Percentiles rank a stretch among this genome's conserved stretches.
These are phyloP conservation scores for Lasaia peninsularis DNA, from an alignment of 1,140 invertebrate species.

Conservation along the genomic window DNA sequence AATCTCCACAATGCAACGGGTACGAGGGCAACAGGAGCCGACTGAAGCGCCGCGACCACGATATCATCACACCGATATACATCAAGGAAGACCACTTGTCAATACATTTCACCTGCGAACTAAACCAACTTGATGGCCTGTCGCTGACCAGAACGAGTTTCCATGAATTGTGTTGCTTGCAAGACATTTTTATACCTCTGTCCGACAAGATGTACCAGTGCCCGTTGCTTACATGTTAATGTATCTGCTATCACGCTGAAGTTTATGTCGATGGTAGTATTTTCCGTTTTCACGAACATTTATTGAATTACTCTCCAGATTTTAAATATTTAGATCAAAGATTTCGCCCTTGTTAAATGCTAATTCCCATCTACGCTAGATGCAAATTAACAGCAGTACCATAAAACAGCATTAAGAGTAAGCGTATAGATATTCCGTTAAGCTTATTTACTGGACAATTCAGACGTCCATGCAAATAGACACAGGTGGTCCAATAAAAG, in stretches of 20 bases:
- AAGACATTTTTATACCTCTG: conserved; percentile 68
- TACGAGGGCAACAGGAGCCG: conserved; percentile 58
- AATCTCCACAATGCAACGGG: conserved; percentile 63
- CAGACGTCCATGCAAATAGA: conserved; percentile 67
- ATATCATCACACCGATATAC: conserved; percentile 72
- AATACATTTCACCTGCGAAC: conserved; percentile 71
- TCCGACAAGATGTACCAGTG: conserved; percentile 44
- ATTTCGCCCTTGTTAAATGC: conserved; percentile 49
- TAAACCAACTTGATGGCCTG: conserved; percentile 53
- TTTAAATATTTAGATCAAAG: conserved; percentile 18
- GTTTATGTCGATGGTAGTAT: conserved; percentile 36
- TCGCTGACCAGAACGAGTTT: conserved; percentile 56
- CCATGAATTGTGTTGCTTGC: conserved; percentile 62
- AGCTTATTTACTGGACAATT: conserved; percentile 76
- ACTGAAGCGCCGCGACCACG: conserved; percentile 63
- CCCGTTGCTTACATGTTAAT: conserved; percentile 53
- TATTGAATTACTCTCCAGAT: conserved; percentile 2
- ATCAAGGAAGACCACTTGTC: conserved; percentile 76
- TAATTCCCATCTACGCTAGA: conserved; percentile 48
- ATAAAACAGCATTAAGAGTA: conserved; percentile 57
- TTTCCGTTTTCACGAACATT: conserved; percentile 9
- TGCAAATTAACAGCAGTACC: conserved; percentile 53
- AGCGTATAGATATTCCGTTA: conserved; percentile 57
- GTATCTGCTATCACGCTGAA: conserved; percentile 37
- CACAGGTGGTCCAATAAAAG: conserved; percentile 74